A percentile compares a stretch with the other conserved stretches of the same genome.
phyloP scores from a whole-genome alignment of 2,113 vertebrate species.

The Entomyzon cyanotis region DNA sequence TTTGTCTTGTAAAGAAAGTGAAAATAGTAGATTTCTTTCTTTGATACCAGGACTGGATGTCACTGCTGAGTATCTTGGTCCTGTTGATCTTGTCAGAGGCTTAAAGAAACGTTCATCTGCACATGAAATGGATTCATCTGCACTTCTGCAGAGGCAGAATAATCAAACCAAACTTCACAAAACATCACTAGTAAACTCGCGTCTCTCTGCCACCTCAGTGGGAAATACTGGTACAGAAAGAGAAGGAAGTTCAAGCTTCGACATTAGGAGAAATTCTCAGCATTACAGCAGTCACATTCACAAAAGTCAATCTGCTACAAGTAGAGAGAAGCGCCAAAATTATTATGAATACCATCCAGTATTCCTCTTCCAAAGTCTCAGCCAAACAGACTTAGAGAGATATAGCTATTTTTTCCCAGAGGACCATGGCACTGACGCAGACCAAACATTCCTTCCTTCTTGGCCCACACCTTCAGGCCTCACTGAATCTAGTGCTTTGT shows the following conservation, averaged over 20 bases:
- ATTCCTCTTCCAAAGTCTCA: conserved; percentile 74
- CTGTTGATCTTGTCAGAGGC: conserved; percentile 43
- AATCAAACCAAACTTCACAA: conserved; percentile 7
- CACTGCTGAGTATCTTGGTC: conserved; percentile 80
- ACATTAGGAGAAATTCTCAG: not conserved
- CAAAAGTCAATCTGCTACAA: not conserved
- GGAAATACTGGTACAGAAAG: not conserved
- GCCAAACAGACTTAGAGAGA: conserved; percentile 74
- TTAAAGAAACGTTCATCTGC: conserved; percentile 26
- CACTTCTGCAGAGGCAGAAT: not conserved
- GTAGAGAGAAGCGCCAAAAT: conserved; percentile 65
- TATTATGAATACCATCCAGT: conserved; percentile 55
- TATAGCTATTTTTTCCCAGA: conserved; percentile 90
- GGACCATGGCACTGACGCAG: conserved; percentile 76
- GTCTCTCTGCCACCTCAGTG: not conserved
- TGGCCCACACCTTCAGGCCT: conserved; percentile 89
- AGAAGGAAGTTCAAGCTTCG: not conserved
- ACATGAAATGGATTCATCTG: not conserved
- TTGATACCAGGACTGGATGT: conserved; percentile 86
- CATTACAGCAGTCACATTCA: not conserved
- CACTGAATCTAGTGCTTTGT: conserved; percentile 54
- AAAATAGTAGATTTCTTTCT: conserved; percentile 60
- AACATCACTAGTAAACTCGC: not conserved
- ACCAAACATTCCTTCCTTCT: conserved; percentile 52
- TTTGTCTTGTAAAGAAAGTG: conserved; percentile 71